Evolutionary conservation across 2,888 invertebrate species (phyloP).

Genomic region (Girardia tigrina): DNA sequence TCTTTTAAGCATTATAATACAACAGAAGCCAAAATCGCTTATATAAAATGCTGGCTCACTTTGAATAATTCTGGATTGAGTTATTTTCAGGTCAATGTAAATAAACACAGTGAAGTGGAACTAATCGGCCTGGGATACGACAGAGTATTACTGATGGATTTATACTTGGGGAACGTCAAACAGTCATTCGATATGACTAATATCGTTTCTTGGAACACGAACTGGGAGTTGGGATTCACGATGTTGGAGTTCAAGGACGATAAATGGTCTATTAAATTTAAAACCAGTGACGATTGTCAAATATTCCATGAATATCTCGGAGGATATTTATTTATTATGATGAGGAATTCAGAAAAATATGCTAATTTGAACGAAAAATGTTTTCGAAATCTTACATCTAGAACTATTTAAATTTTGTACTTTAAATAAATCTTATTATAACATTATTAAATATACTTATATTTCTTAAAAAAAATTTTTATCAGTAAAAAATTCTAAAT

Average conservation of each 20-base stretch:
- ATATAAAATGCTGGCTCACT: background rate
- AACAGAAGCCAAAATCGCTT: background rate
- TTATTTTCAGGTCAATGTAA: background rate
- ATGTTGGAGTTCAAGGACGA: background rate
- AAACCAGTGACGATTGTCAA: background rate
- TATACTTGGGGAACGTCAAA: background rate
- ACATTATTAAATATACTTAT: too few species aligned
- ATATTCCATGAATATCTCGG: conserved; percentile 16
- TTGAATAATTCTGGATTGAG: background rate
- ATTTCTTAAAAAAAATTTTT: too few species aligned
- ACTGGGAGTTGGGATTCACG: background rate
- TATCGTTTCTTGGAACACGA: background rate
- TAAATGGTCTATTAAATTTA: background rate
- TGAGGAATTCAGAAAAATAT: background rate
- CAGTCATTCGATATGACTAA: background rate
- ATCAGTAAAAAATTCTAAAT: too few species aligned
- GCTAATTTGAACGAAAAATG: background rate
- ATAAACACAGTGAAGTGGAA: background rate
- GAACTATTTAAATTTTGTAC: too few species aligned
- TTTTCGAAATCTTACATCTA: background rate
- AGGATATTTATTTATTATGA: background rate
- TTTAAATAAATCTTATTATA: too few species aligned
- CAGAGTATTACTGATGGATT: background rate
- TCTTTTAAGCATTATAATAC: background rate
- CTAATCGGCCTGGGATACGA: background rate